Conservation (phyloP, 2,888 invertebrate species). For the Octodonta nipae region DNA sequence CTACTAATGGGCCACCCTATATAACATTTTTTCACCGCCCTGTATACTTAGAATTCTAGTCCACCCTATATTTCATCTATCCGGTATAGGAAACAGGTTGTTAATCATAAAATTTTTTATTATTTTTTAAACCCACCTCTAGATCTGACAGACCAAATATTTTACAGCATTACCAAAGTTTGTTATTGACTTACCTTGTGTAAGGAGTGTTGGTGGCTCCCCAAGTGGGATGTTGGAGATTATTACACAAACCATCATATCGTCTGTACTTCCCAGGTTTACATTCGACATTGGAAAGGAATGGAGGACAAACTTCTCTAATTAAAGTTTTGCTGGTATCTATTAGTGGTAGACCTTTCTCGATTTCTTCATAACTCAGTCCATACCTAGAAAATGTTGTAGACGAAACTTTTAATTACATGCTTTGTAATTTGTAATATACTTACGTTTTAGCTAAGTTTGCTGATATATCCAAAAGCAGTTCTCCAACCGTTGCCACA, state of each 20-base stretch:
- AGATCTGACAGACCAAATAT: no score
- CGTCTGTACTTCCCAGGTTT: slow-evolving; percentile 77
- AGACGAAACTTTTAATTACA: slow-evolving; percentile 3
- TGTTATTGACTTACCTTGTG: slow-evolving; percentile 58
- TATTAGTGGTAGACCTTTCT: slow-evolving; percentile 72
- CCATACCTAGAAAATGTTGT: slow-evolving; percentile 51
- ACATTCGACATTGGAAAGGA: slow-evolving; percentile 75
- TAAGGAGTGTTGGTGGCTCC: slow-evolving; percentile 75
- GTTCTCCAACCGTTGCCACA: slow-evolving; percentile 73
- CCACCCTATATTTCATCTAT: no score
- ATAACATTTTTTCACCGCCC: no score
- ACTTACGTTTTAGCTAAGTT: slow-evolving; percentile 68
- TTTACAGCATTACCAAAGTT: no score
- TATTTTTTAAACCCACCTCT: no score
- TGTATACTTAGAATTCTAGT: no score
- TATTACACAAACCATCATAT: slow-evolving; percentile 79
- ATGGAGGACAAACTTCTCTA: slow-evolving; percentile 75
- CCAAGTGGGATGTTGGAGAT: slow-evolving; percentile 79
- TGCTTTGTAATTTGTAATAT: slow-evolving; percentile 1
- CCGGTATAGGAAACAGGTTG: no score
- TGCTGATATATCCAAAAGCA: slow-evolving; percentile 71
- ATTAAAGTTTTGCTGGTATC: slow-evolving; percentile 80
- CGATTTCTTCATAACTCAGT: slow-evolving; percentile 71
- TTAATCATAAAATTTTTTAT: no score
- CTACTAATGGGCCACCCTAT: no score